phyloP scores from a whole-genome alignment of 1,140 invertebrate genomes.

The Drosophila micromelanica region DNA sequence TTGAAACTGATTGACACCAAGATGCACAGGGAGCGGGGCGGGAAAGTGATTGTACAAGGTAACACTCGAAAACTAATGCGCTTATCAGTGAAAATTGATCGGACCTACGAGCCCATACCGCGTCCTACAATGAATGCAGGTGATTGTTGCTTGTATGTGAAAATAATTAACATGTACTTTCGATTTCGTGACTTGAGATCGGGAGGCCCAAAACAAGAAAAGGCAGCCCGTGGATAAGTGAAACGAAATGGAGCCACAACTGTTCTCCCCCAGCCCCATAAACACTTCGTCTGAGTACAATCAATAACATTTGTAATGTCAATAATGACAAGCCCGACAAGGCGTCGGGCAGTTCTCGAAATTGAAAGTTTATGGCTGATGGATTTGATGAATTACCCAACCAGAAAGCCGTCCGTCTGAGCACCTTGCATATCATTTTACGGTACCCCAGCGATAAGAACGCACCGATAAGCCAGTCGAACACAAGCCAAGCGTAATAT shows the following conservation, averaged over 20 bases:
- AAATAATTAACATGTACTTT: conserved; percentile 83
- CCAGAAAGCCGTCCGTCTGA: conserved; percentile 25
- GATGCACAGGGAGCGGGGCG: conserved; percentile 29
- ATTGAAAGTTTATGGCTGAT: conserved; percentile 56
- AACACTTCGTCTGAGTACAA: conserved; percentile 38
- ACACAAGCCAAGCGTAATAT: not conserved
- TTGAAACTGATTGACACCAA: conserved; percentile 64
- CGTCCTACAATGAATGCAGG: conserved; percentile 63
- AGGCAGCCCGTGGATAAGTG: conserved; percentile 24
- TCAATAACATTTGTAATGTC: conserved; percentile 82
- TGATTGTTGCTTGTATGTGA: conserved; percentile 74
- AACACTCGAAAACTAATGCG: conserved; percentile 73
- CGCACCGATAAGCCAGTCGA: conserved; percentile 24
- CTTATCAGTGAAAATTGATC: conserved; percentile 78
- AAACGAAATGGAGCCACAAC: conserved; percentile 38
- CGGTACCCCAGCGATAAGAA: conserved; percentile 24
- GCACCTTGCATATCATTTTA: conserved; percentile 72
- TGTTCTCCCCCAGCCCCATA: no score
- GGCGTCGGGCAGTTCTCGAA: conserved; percentile 30
- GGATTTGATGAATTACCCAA: conserved; percentile 66
- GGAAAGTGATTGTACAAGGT: conserved; percentile 48
- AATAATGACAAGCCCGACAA: conserved; percentile 71
- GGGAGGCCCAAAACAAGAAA: conserved; percentile 28
- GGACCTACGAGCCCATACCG: conserved; percentile 16
- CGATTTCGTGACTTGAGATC: conserved; percentile 61